Evolutionary conservation across 2,797 vertebrate genomes (phyloP), one percentile per base, ranked within the genome.

Genomic region (Chloroceryle inda): DNA sequence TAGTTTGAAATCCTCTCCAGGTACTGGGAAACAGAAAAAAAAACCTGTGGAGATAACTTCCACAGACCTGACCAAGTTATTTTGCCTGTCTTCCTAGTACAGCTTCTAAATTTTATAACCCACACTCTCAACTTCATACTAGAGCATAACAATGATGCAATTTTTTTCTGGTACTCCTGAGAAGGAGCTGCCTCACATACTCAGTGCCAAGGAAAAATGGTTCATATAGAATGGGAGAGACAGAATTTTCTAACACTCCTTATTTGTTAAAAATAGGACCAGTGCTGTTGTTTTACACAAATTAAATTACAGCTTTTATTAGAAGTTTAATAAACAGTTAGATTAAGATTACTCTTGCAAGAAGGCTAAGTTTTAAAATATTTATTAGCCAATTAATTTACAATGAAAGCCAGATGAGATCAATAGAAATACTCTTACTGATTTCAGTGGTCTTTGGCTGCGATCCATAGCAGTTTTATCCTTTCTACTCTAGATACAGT

Each of bases 71-170:
- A 19, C 77, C 6, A 31, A 11, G 3, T 16, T 27, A 74, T 50
- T 61, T 63, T n/a, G 6, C 2, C 4, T 4, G 1, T 33, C 24
- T 61, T 61, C 23, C 4, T 53, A 15, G 7, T 33, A 31, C 13
- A 71, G 11, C 2, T 33, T 77, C 29, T 58, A 19, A 53, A 5
- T 42, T 91, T 86, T 45, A 23, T 29, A 73, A n/a, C 40, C 11
- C 9, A 35, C 8, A 23, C 6, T 52, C 7, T 56, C 5, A 31
- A 3, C 7, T 56, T 72, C 33, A 59, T 44, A 31, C 13, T 29
- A 49, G 4, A 38, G 9, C 23, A 47, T 42, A 10, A 52, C 16
- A 76, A 27, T 26, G 0, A 40, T 11, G 3, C 1, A 7, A 1
- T 52, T 71, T 49, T 49, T 62, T 72, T 76, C 37, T 49, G 6